Evolutionary conservation across 2,888 invertebrate genomes (phyloP), one percentile per base, ranked within the genome.

Genomic region (Blera fallax): DNA sequence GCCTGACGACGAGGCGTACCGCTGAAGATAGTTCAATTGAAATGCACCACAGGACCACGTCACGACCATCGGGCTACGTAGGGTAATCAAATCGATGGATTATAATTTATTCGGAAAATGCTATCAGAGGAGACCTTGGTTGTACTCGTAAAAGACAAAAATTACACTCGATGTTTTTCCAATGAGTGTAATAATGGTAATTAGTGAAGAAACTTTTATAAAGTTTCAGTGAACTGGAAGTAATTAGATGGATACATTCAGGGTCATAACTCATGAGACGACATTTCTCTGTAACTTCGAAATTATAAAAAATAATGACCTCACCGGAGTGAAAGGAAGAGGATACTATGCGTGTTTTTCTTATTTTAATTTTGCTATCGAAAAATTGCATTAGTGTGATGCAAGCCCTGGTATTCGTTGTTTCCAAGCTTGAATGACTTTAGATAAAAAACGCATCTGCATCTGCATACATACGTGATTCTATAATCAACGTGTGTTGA

Each of bases 31-130:
- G 64, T 32, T 43, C 32, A 32, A 74, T 64, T 54, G 54, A 27
- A 74, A 74, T 43, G 73, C 72, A 72, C 27, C 21, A 24, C 56
- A 37, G 54, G 74, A 56, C 18, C 62, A 40, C 54, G 74, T 18
- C 62, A 40, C 62, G 67, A 62, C 37, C 14, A 16, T 21, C 34
- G 40, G 11, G 2, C 24, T 4, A 40, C 11, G 3, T 32, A 29
- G 6, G 27, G 34, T 34, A 37, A 54, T 43, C 40, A 40, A 72
- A 37, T 52, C 62, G 29, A 73, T 73, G 29, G 14, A 62, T 52
- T 29, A 21, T 73, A 54, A 64, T 64, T 73, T 62, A 54, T 64
- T 72, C 37, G 16, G 29, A 62, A 40, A 64, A 27, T 62, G 62
- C 14, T 52, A n/a, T 29, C 40, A 29, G 29, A 14, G 27, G 37